phyloP scores from a whole-genome alignment of 2,888 invertebrate species.

The Branchipolynoe longqiensis region DNA sequence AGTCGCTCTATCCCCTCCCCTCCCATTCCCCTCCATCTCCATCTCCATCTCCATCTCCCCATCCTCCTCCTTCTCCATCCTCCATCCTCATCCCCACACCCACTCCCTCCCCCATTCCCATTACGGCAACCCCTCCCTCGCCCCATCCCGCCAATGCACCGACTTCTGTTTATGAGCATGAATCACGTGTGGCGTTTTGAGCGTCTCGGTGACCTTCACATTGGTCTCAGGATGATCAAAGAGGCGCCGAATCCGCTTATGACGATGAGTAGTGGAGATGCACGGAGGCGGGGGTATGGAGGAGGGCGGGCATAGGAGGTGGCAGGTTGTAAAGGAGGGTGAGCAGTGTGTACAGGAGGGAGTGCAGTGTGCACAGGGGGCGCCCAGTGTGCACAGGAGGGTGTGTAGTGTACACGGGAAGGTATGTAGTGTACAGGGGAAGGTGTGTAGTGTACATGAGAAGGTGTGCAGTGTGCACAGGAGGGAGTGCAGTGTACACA shows the following conservation, averaged over 20 bases:
- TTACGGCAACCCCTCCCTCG: not conserved
- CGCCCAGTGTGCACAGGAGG: too few relatives aligned
- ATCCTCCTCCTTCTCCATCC: not conserved
- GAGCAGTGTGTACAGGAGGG: too few relatives aligned
- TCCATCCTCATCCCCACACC: not conserved
- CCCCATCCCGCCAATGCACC: not conserved
- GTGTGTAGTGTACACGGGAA: too few relatives aligned
- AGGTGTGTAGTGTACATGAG: too few relatives aligned
- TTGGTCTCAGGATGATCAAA: constrained; percentile 39
- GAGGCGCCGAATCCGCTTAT: constrained; percentile 7
- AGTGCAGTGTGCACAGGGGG: too few relatives aligned
- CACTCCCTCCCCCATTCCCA: not conserved
- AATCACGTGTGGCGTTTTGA: constrained; percentile 5
- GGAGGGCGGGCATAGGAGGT: not conserved
- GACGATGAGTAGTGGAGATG: not conserved
- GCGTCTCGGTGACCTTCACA: constrained; percentile 32
- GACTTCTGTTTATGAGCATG: constrained; percentile 14
- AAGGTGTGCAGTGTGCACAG: too few relatives aligned
- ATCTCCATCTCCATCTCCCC: not conserved
- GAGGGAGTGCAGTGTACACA: too few relatives aligned
- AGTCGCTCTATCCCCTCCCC: too few relatives aligned
- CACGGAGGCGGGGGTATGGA: not conserved
- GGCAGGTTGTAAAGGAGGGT: not conserved
- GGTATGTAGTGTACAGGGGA: too few relatives aligned
- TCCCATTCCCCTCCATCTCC: not conserved